Evolutionary conservation across 2,797 vertebrate species (phyloP).

Genomic region (Manis crassicaudata): DNA sequence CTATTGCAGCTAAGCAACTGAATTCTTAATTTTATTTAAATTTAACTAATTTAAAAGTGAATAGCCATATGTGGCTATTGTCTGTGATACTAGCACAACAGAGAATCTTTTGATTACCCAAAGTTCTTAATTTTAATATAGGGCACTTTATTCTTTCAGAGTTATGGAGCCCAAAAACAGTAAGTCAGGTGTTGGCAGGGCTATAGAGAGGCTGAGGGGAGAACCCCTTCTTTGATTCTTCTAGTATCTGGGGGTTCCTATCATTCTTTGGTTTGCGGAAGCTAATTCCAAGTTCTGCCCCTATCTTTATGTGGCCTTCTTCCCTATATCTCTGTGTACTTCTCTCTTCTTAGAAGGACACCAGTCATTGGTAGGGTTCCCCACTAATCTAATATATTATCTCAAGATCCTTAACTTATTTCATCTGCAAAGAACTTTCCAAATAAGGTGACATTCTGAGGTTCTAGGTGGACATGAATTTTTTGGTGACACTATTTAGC

Average conservation of each 20-base stretch:
- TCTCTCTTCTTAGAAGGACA: background rate
- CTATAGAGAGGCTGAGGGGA: too few relatives aligned
- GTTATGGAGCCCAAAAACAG: background rate
- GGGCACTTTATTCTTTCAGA: background rate
- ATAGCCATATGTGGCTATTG: background rate
- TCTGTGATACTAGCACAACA: background rate
- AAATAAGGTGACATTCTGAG: background rate
- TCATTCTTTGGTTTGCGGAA: background rate
- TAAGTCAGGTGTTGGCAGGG: too few relatives aligned
- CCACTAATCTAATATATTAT: background rate
- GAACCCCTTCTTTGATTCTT: background rate
- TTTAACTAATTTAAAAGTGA: background rate
- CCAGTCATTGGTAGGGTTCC: background rate
- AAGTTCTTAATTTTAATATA: background rate
- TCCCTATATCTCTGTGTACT: background rate
- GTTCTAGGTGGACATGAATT: background rate
- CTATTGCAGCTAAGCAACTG: background rate
- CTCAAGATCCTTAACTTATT: background rate
- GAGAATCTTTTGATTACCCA: background rate
- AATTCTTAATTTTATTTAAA: background rate
- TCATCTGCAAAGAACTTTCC: background rate
- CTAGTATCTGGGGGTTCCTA: background rate
- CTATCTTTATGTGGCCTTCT: background rate
- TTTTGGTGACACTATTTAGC: background rate
- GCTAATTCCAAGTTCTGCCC: too few relatives aligned